These are phyloP conservation scores for Chrysina gloriosa DNA, from an alignment of 2,888 invertebrate genomes.

Conservation along the genomic window DNA sequence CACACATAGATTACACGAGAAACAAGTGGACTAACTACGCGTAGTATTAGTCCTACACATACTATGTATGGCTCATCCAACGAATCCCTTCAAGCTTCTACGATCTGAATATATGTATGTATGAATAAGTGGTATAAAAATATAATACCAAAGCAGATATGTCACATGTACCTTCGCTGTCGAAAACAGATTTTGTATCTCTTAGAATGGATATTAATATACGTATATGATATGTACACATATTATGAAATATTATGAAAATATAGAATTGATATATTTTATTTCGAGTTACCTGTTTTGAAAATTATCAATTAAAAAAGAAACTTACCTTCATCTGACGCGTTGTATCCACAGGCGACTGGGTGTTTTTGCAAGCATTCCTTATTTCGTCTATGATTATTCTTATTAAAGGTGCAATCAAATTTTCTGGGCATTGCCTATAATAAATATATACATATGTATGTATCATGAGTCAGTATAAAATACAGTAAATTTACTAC, in stretches of 20 bases:
- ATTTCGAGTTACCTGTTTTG: background rate
- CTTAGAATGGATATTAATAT: background rate
- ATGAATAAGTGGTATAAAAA: conserved; percentile 36
- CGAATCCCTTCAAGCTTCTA: conserved; percentile 15
- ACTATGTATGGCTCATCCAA: background rate
- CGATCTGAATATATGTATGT: background rate
- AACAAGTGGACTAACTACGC: background rate
- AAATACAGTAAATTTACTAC: background rate
- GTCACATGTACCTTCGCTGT: conserved; percentile 23
- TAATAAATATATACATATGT: conserved; percentile 24
- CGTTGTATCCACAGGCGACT: conserved; percentile 72
- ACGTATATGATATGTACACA: background rate
- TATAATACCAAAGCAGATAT: conserved; percentile 35
- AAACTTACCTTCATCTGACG: conserved; percentile 71
- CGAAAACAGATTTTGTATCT: conserved; percentile 11
- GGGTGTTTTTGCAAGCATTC: conserved; percentile 73
- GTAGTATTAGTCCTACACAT: background rate
- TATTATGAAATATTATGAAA: too few relatives aligned
- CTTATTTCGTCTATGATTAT: conserved; percentile 77
- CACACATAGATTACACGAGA: background rate
- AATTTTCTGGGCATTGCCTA: conserved; percentile 77
- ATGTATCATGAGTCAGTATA: background rate
- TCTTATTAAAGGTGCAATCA: conserved; percentile 75
- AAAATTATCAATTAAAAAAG: background rate
- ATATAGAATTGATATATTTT: too few relatives aligned